These are phyloP conservation scores for Sterna hirundo DNA, from an alignment of 2,113 vertebrate species.

Conservation along the genomic window DNA sequence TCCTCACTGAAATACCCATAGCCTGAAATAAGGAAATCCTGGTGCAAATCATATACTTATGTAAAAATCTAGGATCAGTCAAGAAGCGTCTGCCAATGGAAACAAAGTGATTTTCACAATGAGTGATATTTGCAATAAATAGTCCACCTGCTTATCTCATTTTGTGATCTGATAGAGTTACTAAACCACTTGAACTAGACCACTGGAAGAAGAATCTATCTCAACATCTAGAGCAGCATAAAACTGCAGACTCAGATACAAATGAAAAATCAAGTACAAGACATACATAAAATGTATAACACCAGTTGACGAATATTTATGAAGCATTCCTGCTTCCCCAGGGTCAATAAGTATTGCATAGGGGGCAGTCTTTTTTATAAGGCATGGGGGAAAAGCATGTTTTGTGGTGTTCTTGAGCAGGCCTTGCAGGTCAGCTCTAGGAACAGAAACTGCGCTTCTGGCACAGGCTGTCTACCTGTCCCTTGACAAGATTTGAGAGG, in stretches of 20 bases:
- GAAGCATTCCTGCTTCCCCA: neutral
- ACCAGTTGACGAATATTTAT: neutral
- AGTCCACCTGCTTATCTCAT: neutral
- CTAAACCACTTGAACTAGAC: neutral
- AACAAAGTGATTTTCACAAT: neutral
- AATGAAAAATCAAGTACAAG: neutral
- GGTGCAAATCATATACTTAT: rapidly evolving
- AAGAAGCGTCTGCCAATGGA: neutral
- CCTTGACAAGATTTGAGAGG: neutral
- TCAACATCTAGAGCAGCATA: neutral
- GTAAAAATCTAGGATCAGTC: neutral
- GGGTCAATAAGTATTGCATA: neutral
- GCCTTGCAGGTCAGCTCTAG: neutral
- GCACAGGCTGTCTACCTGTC: neutral
- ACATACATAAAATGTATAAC: neutral
- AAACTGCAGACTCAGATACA: neutral
- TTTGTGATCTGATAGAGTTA: neutral
- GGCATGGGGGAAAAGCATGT: neutral
- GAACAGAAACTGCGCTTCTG: neutral
- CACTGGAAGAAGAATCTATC: neutral
- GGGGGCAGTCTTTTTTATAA: neutral
- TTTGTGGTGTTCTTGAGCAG: neutral
- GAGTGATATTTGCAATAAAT: neutral
- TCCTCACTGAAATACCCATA: neutral
- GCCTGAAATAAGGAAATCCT: neutral